phyloP scores from a whole-genome alignment of 2,113 vertebrate species.

The Heloderma charlesbogerti region DNA sequence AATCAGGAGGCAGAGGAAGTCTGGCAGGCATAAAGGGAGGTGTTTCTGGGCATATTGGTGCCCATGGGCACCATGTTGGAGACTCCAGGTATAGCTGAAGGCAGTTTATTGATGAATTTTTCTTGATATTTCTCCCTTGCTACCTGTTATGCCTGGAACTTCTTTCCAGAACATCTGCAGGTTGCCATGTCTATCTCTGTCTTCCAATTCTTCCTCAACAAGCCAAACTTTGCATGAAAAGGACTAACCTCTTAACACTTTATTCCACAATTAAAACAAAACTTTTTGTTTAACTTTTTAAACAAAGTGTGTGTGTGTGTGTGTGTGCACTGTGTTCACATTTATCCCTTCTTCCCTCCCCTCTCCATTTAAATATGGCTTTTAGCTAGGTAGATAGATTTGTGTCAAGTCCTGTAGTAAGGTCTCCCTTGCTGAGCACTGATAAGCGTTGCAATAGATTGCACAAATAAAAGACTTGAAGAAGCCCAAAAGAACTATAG shows the following conservation, averaged over 20 bases:
- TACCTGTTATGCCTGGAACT: slow-evolving; percentile 26
- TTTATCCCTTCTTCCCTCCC: not conserved
- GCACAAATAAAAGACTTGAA: not conserved
- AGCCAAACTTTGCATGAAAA: not conserved
- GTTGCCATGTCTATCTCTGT: not conserved
- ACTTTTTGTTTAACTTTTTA: too few species aligned
- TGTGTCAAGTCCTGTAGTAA: not conserved
- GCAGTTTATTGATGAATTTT: slow-evolving; percentile 36
- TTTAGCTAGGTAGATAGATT: not conserved
- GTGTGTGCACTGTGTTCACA: not conserved
- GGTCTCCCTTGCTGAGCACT: not conserved
- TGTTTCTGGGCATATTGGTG: too few species aligned
- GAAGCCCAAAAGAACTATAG: not conserved
- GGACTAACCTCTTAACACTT: not conserved
- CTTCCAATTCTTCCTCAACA: slow-evolving; percentile 1
- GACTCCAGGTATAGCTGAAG: too few species aligned
- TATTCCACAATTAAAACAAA: not conserved
- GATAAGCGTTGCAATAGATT: not conserved
- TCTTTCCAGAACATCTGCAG: slow-evolving; percentile 1
- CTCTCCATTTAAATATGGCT: not conserved
- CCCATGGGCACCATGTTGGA: too few species aligned
- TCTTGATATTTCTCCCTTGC: slow-evolving; percentile 63
- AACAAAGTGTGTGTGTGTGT: not conserved
- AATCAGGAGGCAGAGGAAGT: too few species aligned
- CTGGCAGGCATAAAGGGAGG: too few species aligned